Evolutionary conservation across 2,888 invertebrate genomes (phyloP), one percentile per base, ranked within the genome.

Genomic region (Amphimallon solstitiale): DNA sequence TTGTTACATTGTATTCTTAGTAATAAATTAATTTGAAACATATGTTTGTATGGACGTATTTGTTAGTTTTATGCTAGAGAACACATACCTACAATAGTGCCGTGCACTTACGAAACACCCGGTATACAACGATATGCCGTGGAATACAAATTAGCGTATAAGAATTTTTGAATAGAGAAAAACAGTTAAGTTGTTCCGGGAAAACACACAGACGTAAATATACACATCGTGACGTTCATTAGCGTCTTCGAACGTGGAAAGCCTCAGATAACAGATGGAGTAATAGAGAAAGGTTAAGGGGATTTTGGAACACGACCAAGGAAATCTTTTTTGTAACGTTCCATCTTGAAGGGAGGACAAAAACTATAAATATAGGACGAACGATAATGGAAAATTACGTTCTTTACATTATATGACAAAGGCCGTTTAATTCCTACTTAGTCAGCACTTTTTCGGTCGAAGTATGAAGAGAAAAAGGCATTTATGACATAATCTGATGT

Each of bases 241-340:
- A 48, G n/a, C 12, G 23, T 19, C 9, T n/a, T 5, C 23, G 10
- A n/a, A 12, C 2, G 40, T 40, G 3, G 48, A 23, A 48, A 2
- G 2, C 9, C n/a, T 19, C 10, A 12, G 1, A 19, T 4, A 6
- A 48, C 21, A 48, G 4, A 40, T 14, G 3, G 5, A 12, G 21
- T n/a, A 48, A 48, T 48, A 12, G 48, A 48, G 23, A 23, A 9
- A 48, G 12, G 48, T 21, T 23, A n/a, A 7, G 21, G 12, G 23
- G 48, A 48, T 12, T 48, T 23, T 48, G 48, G 48, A 21, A 48
- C 48, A 23, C 48, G n/a, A 12, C 12, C 48, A 23, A 48, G n/a
- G n/a, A 48, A 45, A 48, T 48, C 48, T n/a, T 21, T n/a, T 21
- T 48, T 23, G n/a, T 23, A 23, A 3, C 12, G 21, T 23, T 23